Percentiles rank a stretch among this genome's conserved stretches.
These are phyloP conservation scores for Hippoglossus stenolepis DNA, from an alignment of 2,113 vertebrate species.

Conservation along the genomic window DNA sequence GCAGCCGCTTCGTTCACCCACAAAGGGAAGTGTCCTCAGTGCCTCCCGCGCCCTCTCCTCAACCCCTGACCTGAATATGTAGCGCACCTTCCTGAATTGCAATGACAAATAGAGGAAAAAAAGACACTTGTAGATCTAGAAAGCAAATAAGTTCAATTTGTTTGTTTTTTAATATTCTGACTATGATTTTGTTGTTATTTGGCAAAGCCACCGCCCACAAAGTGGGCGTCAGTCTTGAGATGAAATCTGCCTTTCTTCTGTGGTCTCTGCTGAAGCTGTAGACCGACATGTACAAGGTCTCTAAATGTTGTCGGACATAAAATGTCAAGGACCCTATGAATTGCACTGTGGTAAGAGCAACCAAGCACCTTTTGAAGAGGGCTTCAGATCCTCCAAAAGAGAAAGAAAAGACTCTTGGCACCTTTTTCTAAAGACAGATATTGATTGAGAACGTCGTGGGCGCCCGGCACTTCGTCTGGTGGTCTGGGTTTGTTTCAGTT, in stretches of 20 bases:
- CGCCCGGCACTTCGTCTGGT: neutral
- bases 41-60: slow-evolving; percentile 53
- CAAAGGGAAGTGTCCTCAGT: slow-evolving; percentile 57
- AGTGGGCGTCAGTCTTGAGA: slow-evolving; percentile 43
- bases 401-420: slow-evolving; percentile 45
- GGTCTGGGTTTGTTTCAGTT: slow-evolving; percentile 26
- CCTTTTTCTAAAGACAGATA: slow-evolving; percentile 54
- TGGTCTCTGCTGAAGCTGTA: slow-evolving; percentile 68
- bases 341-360: slow-evolving; percentile 78
- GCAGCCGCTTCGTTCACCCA: slow-evolving; percentile 38
- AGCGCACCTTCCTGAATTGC: slow-evolving; percentile 73
- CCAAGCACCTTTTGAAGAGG: slow-evolving; percentile 70
- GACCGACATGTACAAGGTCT: slow-evolving; percentile 61
- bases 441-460: slow-evolving; percentile 20
- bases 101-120: slow-evolving; percentile 50
- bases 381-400: slow-evolving; percentile 50
- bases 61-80: slow-evolving; percentile 67
- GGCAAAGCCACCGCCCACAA: slow-evolving; percentile 56
- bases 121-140: slow-evolving; percentile 67
- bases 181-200: slow-evolving; percentile 27
- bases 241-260: slow-evolving; percentile 67
- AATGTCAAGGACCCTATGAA: slow-evolving; percentile 62
- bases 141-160: slow-evolving; percentile 58
- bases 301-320: slow-evolving; percentile 69
- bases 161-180: slow-evolving; percentile 8